These are phyloP conservation scores for Chanos chanos DNA, from an alignment of 2,797 vertebrate genomes.

Conservation along the genomic window DNA sequence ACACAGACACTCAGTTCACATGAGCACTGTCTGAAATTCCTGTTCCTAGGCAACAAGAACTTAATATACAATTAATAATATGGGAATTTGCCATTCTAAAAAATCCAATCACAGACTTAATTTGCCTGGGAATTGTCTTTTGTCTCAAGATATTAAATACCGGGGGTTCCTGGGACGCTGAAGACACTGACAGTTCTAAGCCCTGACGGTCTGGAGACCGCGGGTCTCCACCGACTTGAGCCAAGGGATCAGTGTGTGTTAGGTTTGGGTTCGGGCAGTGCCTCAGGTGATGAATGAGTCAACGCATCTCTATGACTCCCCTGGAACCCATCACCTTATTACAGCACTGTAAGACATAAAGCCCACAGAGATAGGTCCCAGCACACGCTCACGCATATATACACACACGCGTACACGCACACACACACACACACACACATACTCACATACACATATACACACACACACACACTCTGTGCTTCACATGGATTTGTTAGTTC, in stretches of 20 bases:
- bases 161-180: conserved; percentile 35
- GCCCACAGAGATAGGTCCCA: not conserved
- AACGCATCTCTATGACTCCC: conserved; percentile 18
- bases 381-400: not conserved
- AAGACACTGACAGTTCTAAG: conserved; percentile 42
- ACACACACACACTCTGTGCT: conserved; percentile 30
- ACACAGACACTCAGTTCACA: conserved; percentile 50
- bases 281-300: conserved; percentile 23
- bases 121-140: conserved; percentile 56
- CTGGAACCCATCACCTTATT: conserved; percentile 27
- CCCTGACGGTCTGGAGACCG: conserved; percentile 21
- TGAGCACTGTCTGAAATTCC: conserved; percentile 46
- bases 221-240: conserved; percentile 5
- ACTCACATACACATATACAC: not conserved
- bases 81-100: conserved; percentile 61
- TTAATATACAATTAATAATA: conserved; percentile 76
- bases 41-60: conserved; percentile 73
- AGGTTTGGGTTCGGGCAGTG: conserved; percentile 22
- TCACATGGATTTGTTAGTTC: no score
- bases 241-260: conserved; percentile 21
- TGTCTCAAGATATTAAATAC: conserved; percentile 53
- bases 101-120: conserved; percentile 58
- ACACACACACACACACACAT: not conserved
- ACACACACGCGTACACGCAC: not conserved
- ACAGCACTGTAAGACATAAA: conserved; percentile 1